These are phyloP conservation scores for Gerris buenoi DNA, from an alignment of 1,140 invertebrate genomes.

Conservation along the genomic window DNA sequence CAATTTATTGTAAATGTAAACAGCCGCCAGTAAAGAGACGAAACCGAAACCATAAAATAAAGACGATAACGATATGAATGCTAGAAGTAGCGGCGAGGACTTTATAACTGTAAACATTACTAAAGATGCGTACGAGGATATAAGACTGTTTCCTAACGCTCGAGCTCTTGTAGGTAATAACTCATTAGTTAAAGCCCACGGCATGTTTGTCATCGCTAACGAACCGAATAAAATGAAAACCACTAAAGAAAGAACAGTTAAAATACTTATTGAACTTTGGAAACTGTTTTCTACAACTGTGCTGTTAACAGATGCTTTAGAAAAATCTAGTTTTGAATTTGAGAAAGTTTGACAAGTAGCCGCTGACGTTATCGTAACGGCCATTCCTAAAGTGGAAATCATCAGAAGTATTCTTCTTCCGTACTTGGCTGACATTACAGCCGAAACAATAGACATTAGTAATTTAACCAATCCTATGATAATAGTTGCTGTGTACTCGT, in stretches of 20 bases:
- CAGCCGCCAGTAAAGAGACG: conserved; percentile 37
- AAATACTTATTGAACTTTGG: not conserved
- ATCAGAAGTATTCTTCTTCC: conserved; percentile 36
- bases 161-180: conserved; percentile 29
- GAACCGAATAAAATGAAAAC: conserved; percentile 38
- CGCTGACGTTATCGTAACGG: conserved; percentile 8
- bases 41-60: conserved; percentile 46
- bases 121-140: conserved; percentile 42
- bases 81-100: conserved; percentile 38
- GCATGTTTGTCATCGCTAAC: conserved; percentile 40
- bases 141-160: conserved; percentile 36
- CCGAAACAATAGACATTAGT: conserved; percentile 33
- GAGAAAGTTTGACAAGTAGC: not conserved
- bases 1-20: conserved; percentile 43
- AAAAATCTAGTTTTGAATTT: not conserved
- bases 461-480: conserved; percentile 37
- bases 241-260: conserved; percentile 29
- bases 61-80: conserved; percentile 33
- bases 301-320: not conserved
- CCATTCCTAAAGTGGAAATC: conserved; percentile 38
- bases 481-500: conserved; percentile 34
- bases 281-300: no score
- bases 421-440: conserved; percentile 35
- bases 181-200: conserved; percentile 44
- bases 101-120: conserved; percentile 49